These are phyloP conservation scores for Apolygus lucorum DNA, from an alignment of 1,140 invertebrate genomes.

Conservation along the genomic window DNA sequence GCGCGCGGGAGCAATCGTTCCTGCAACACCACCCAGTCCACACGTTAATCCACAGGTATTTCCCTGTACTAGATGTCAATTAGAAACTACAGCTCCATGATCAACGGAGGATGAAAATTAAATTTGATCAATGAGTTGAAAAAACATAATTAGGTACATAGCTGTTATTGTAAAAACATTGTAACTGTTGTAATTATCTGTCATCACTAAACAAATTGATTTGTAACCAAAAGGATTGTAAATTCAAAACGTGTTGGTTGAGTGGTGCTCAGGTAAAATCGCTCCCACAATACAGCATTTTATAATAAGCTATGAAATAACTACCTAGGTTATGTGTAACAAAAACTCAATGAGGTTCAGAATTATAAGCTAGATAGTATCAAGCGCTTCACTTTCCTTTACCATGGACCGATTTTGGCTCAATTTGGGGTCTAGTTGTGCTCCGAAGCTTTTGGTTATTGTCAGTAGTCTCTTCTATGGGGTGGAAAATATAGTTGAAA, in stretches of 20 bases:
- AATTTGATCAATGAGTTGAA: not conserved
- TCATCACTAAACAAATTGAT: not conserved
- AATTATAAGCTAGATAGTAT: not conserved
- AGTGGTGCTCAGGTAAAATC: slow-evolving; percentile 19
- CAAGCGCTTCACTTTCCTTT: not conserved
- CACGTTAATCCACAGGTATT: not conserved
- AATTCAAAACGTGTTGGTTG: not conserved
- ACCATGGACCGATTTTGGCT: too few relatives aligned
- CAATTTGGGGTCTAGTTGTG: too few relatives aligned
- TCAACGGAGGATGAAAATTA: not conserved
- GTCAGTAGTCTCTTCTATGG: too few relatives aligned
- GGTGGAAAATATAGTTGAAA: too few relatives aligned
- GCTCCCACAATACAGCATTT: not conserved
- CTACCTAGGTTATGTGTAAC: not conserved
- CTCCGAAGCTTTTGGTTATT: too few relatives aligned
- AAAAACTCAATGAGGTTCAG: not conserved
- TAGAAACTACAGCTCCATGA: not conserved
- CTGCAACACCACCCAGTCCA: slow-evolving; percentile 52
- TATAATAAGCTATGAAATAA: not conserved
- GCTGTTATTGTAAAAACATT: not conserved
- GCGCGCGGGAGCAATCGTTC: slow-evolving; percentile 84
- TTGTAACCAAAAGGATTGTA: not conserved
- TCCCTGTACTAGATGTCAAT: not conserved
- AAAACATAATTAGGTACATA: not conserved
- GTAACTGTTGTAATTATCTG: not conserved